Evolutionary conservation across 1,140 invertebrate species (phyloP).

Genomic region (Melitaea cinxia): DNA sequence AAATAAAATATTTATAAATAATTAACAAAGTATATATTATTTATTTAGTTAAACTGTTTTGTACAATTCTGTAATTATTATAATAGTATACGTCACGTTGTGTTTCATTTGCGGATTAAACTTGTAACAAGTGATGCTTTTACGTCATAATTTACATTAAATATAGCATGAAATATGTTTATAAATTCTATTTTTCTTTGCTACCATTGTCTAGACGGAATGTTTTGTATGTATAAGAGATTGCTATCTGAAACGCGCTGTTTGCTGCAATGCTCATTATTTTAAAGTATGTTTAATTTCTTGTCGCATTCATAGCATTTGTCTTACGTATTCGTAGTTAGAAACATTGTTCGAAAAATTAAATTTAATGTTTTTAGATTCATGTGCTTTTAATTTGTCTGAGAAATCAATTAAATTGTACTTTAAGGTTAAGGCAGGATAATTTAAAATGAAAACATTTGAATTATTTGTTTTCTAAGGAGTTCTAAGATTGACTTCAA

Average conservation of each 20-base stretch:
- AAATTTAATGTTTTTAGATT: background rate
- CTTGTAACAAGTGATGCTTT: background rate
- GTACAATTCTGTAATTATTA: background rate
- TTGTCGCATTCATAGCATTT: constrained; percentile 12
- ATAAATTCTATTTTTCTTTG: constrained; percentile 26
- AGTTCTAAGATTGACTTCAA: background rate
- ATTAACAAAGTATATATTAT: too few species aligned
- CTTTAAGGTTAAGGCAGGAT: background rate
- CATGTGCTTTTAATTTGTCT: background rate
- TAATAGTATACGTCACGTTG: background rate
- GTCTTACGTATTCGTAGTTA: constrained; percentile 7
- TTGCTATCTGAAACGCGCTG: constrained; percentile 22
- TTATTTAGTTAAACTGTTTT: background rate
- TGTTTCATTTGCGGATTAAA: constrained; percentile 4
- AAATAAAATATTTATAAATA: too few species aligned
- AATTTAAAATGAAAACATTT: background rate
- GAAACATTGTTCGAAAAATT: background rate
- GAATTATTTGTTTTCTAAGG: background rate
- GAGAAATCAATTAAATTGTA: background rate
- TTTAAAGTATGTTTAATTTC: constrained; percentile 26
- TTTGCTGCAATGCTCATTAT: constrained; percentile 27
- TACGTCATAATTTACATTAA: constrained; percentile 8
- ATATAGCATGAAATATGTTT: constrained; percentile 17
- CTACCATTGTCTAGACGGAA: constrained; percentile 26
- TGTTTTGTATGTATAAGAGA: constrained; percentile 21